A percentile compares a stretch with the other conserved stretches of the same genome.
phyloP scores from a whole-genome alignment of 2,797 vertebrate species.

The Ctenosaura bakeri region DNA sequence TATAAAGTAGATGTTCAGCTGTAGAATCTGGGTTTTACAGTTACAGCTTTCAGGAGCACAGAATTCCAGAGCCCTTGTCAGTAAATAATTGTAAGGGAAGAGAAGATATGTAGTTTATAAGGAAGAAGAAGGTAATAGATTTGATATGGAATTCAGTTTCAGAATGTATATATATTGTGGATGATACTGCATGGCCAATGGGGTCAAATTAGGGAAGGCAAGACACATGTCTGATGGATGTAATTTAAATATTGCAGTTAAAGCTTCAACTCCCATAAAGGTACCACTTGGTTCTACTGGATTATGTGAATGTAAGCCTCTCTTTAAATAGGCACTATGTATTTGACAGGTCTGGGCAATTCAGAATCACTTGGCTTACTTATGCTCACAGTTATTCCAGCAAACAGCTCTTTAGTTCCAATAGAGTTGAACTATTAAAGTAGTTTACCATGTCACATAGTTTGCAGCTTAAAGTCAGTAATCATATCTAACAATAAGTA shows the following conservation, averaged over 20 bases:
- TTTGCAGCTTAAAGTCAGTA: constrained; percentile 23
- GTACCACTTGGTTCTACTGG: constrained; percentile 71
- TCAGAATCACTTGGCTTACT: constrained; percentile 62
- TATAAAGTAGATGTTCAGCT: background rate
- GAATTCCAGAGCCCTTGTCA: constrained; percentile 48
- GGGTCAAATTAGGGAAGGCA: constrained; percentile 47
- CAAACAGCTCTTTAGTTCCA: constrained; percentile 59
- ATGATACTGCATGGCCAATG: constrained; percentile 46
- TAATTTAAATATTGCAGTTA: constrained; percentile 29
- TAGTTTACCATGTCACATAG: constrained; percentile 29
- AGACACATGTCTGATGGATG: constrained; percentile 49
- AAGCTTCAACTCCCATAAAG: constrained; percentile 69
- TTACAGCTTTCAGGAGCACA: background rate
- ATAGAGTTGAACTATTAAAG: constrained; percentile 53
- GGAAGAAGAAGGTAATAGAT: constrained; percentile 42
- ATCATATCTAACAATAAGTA: constrained; percentile 13
- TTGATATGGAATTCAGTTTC: constrained; percentile 55
- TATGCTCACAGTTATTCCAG: constrained; percentile 45
- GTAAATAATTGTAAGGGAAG: constrained; percentile 52
- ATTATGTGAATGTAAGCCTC: constrained; percentile 75
- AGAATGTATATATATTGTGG: constrained; percentile 48
- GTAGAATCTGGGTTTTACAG: constrained; percentile 16
- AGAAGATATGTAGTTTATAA: constrained; percentile 54
- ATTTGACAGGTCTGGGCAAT: constrained; percentile 74
- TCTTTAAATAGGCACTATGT: constrained; percentile 69